Evolutionary conservation across 2,113 vertebrate species (phyloP), one percentile per base, ranked within the genome.

Genomic region (Petrocephalus microphthalmus): DNA sequence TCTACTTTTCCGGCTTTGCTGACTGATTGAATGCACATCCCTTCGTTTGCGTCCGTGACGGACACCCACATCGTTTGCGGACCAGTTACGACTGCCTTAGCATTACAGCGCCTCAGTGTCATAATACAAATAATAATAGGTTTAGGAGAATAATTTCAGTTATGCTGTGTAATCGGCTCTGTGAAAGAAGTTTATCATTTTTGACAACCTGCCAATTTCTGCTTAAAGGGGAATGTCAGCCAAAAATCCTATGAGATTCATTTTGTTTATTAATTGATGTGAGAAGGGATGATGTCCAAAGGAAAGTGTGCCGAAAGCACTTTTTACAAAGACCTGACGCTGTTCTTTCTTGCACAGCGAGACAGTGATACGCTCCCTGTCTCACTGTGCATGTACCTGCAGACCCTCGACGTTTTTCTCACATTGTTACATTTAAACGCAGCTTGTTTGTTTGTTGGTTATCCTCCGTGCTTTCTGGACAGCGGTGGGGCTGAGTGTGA

Each of bases 1-100:
- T 93, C 93, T 94, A 92, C 92, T 91, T 71, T 91, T 93, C 89
- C 91, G 91, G 90, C 90, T 85, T 89, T 88, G 85, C 82, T 88
- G 90, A 89, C 22, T 25, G 33, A 52, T 29, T 87, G 5, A 87
- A 67, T 67, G 45, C 13, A 45, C 33, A 25, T 51, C 47, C 4
- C n/a, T 52, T 84, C 4, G 13, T 13, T n/a, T 52, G 15, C 22
- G 20, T n/a, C 49, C 0, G 49, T 20, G 6, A 10, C 0, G n/a
- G 82, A 52, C 82, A 47, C 11, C 82, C 10, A 25, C 49, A 11
- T 33, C n/a, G 6, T n/a, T n/a, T n/a, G 22, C 3, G 22, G 82
- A 22, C 49, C 20, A 51, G 20, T 45, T 51, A 49, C 37, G 15
- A 51, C 49, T 25, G 22, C 81, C 10, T 22, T 84, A 83, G 45